Conservation (phyloP, 2,888 invertebrate species). For the Myopa testacea region DNA sequence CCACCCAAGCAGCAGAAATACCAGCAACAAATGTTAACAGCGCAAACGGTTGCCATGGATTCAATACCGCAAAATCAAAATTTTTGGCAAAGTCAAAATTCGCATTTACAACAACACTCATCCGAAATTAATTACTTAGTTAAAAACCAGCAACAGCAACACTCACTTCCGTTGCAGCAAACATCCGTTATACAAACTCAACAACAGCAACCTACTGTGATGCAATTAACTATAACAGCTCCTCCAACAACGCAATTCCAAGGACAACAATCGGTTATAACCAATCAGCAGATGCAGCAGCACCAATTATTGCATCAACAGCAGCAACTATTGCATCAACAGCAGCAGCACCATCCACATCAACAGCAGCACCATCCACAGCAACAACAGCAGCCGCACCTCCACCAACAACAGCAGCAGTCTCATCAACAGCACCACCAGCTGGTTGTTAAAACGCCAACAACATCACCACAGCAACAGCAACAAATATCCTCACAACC, state of each 20-base stretch:
- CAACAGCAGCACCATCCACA: slow-evolving; percentile 35
- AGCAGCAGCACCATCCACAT: slow-evolving; percentile 30
- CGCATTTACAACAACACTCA: slow-evolving; percentile 7
- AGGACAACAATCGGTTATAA: slow-evolving; percentile 47
- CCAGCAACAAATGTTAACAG: slow-evolving; percentile 32
- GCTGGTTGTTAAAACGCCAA: slow-evolving; percentile 36
- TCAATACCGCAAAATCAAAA: not conserved
- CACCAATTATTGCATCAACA: slow-evolving; percentile 36
- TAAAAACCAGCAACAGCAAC: slow-evolving; percentile 39
- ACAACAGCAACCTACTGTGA: slow-evolving; percentile 45
- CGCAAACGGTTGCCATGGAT: slow-evolving; percentile 5
- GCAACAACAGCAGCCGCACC: slow-evolving; percentile 39
- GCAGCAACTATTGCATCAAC: slow-evolving; percentile 35
- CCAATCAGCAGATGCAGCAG: slow-evolving; percentile 41
- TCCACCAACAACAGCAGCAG: slow-evolving; percentile 43
- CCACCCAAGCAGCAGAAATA: not conserved
- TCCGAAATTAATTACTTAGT: not conserved
- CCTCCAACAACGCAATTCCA: slow-evolving; percentile 20
- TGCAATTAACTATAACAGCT: slow-evolving; percentile 38
- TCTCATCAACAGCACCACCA: slow-evolving; percentile 40
- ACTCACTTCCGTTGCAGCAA: slow-evolving; percentile 47
- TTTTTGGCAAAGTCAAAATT: not conserved
- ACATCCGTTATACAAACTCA: slow-evolving; percentile 17
- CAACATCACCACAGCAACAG: slow-evolving; percentile 51
- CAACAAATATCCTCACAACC: slow-evolving; percentile 32